Evolutionary conservation across 2,888 invertebrate genomes (phyloP).

Genomic region (Criorhina ranunculi): DNA sequence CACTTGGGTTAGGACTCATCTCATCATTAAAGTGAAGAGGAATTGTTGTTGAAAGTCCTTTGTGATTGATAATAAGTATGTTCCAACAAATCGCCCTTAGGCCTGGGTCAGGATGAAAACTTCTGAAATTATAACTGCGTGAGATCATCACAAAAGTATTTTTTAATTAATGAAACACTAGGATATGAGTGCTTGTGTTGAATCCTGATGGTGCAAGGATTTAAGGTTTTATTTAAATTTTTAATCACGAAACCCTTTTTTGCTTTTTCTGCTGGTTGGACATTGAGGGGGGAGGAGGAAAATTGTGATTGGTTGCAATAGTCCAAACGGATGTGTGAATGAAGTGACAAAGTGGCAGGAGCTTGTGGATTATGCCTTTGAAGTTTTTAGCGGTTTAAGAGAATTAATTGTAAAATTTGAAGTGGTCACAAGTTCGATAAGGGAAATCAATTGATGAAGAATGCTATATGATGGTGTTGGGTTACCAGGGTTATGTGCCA

Average conservation of each 20-base stretch:
- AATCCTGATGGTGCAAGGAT: slow-evolving; percentile 21
- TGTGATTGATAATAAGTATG: slow-evolving; percentile 48
- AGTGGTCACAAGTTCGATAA: background rate
- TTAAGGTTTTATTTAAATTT: slow-evolving; percentile 64
- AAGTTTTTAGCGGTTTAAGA: slow-evolving; percentile 18
- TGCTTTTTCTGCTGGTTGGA: slow-evolving; percentile 1
- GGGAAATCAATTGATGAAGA: background rate
- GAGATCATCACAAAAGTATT: slow-evolving; percentile 69
- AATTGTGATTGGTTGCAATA: background rate
- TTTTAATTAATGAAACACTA: slow-evolving; percentile 67
- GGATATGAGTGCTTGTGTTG: background rate
- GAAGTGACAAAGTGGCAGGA: background rate
- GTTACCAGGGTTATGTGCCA: background rate
- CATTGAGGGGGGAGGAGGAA: background rate
- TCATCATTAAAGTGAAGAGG: slow-evolving; percentile 22
- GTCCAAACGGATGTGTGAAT: slow-evolving; percentile 22
- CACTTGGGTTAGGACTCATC: slow-evolving; percentile 21
- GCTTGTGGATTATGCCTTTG: slow-evolving; percentile 17
- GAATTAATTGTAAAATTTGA: slow-evolving; percentile 17
- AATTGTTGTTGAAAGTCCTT: slow-evolving; percentile 42
- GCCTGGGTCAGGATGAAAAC: background rate
- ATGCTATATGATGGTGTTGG: background rate
- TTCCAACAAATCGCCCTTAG: slow-evolving; percentile 11
- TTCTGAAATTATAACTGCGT: slow-evolving; percentile 45
- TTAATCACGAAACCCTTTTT: slow-evolving; percentile 62